Base-by-base conservation (phyloP, 2,888 invertebrate species). In the Buathra laborator region DNA sequence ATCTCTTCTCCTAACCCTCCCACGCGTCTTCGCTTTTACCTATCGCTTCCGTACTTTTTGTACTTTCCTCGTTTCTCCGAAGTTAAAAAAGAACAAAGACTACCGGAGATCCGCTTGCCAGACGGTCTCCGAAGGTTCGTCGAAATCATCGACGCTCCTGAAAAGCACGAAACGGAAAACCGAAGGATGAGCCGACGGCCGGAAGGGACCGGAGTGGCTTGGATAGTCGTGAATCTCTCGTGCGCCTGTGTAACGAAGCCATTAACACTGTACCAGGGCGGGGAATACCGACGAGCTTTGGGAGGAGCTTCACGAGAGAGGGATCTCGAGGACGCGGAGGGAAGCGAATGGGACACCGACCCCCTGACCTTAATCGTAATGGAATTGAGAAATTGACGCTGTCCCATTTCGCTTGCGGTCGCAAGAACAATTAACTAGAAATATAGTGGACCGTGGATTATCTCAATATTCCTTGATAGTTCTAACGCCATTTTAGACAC, bases 201-300 rank as follows among this genome's bases (percentile, higher is more conserved):
- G 44, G 51, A 51, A 29, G 24, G 29, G 6, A 12, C 9, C 43
- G 10, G 43, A 66, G 37, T 12, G 10, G 37, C 12, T 66, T 9
- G 37, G 43, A 16, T 43, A 37, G 16, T 51, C 70, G n/a, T 51
- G 70, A 43, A 53, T 32, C 70, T 64, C 32, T 64, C 19, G 64
- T 37, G 48, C 48, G 29, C 37, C 75, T 64, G 75, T 66, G 14
- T 74, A 51, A 75, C 66, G 64, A 66, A 75, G 51, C 51, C 48
- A 64, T 75, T 75, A 75, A 71, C 56, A 16, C 43, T 10, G 48
- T 59, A 48, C 32, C 37, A 43, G 56, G 75, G 9, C 37, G 12
- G 46, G 16, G 19, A 62, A 32, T 2, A n/a, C 14, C 12, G 59
- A 59, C 10, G 59, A 59, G 59, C 5, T 51, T 44, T 29, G 51